A percentile compares a stretch with the other conserved stretches of the same genome.
Conservation (phyloP, 2,113 vertebrate genomes). For the Gracilinanus agilis region DNA sequence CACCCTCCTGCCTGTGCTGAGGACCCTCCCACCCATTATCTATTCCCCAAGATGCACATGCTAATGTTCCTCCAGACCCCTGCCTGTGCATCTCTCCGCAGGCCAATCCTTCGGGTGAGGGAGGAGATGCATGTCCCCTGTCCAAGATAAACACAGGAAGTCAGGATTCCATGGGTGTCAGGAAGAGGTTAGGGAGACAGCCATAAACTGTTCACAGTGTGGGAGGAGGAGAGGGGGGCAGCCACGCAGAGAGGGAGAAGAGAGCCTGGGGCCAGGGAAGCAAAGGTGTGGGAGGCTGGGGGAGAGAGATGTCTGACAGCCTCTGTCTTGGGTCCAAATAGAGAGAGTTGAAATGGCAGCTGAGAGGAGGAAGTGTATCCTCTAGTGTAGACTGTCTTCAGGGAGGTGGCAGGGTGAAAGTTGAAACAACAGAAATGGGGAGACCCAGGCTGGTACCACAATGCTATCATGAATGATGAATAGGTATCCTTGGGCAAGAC, state of each 20-base stretch:
- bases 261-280: constrained; percentile 40
- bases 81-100: background rate
- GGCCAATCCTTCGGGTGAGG: constrained; percentile 47
- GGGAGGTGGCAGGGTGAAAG: background rate
- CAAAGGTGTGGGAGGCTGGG: constrained; percentile 68
- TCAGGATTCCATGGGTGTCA: constrained; percentile 61
- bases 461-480: background rate
- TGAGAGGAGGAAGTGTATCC: background rate
- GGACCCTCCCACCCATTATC: background rate
- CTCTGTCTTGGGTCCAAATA: constrained; percentile 68
- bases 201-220: background rate
- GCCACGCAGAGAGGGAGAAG: no score
- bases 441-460: background rate
- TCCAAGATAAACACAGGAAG: constrained; percentile 78
- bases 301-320: constrained; percentile 63
- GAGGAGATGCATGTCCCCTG: constrained; percentile 30
- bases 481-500: background rate
- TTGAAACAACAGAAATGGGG: background rate
- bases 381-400: background rate
- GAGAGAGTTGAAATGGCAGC: constrained; percentile 69
- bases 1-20: background rate
- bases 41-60: accelerated
- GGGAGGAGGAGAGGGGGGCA: background rate
- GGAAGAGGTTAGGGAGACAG: constrained; percentile 64
- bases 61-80: accelerated